Evolutionary conservation across 2,888 invertebrate species (phyloP).

Genomic region (Oegoconia quadripuncta): DNA sequence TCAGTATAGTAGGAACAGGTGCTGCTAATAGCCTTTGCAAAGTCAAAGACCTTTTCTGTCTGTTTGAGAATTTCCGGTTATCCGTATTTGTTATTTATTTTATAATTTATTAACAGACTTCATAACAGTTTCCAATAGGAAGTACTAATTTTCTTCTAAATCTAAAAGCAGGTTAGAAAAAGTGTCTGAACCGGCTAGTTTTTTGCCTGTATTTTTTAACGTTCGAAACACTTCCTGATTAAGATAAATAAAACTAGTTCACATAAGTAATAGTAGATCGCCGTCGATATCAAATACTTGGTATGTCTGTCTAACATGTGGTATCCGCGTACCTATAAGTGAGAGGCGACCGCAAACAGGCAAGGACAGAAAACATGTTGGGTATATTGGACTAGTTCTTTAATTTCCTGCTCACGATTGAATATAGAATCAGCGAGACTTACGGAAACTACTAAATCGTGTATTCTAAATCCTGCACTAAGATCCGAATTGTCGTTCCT

Average conservation of each 20-base stretch:
- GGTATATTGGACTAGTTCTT: slow-evolving; percentile 13
- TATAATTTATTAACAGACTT: not conserved
- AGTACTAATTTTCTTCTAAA: no score
- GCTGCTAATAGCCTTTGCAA: no score
- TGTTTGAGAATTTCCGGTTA: slow-evolving; percentile 3
- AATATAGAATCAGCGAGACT: slow-evolving; percentile 8
- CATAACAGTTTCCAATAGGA: no score
- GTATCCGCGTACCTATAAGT: slow-evolving; percentile 16
- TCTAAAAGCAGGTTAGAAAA: not conserved
- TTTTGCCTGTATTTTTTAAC: not conserved
- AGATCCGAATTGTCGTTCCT: no score
- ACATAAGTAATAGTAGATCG: slow-evolving; percentile 10
- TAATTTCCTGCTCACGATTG: slow-evolving; percentile 22
- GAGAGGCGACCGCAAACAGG: slow-evolving; percentile 26
- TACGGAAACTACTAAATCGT: not conserved
- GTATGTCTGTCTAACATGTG: slow-evolving; percentile 15
- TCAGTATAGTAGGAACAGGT: not conserved
- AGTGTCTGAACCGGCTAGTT: not conserved
- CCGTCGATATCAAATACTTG: slow-evolving; percentile 16
- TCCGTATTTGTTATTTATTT: not conserved
- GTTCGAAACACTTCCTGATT: slow-evolving; percentile 16
- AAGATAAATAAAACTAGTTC: slow-evolving; percentile 19
- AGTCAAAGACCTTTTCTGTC: slow-evolving; percentile 1
- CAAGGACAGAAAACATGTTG: slow-evolving; percentile 28
- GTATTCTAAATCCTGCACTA: no score